Conservation (phyloP, 1,140 invertebrate species). For the Caenorhabditis inopinata region DNA sequence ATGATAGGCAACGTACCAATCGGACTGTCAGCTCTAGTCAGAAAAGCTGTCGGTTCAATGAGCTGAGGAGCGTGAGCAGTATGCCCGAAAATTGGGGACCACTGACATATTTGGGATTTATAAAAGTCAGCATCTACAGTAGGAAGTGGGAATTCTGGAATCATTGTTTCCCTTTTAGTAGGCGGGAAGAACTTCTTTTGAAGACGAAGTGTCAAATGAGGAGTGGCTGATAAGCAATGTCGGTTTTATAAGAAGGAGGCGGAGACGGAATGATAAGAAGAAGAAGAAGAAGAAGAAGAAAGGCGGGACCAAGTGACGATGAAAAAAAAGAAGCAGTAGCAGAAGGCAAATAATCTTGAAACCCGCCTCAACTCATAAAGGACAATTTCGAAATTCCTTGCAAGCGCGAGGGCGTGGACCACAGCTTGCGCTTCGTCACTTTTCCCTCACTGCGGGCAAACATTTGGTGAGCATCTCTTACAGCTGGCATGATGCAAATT, state of each 20-base stretch:
- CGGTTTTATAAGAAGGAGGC: not conserved
- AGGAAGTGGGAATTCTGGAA: constrained; percentile 27
- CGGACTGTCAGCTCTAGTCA: not conserved
- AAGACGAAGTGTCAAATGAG: constrained; percentile 12
- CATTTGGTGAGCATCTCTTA: not conserved
- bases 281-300: not conserved
- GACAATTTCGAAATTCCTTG: not conserved
- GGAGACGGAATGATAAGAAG: not conserved
- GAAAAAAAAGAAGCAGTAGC: not conserved
- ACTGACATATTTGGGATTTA: not conserved
- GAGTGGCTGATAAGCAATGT: not conserved
- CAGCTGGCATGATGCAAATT: constrained; percentile 27
- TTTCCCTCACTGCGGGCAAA: not conserved
- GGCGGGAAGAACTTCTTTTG: not conserved
- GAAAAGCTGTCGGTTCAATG: not conserved
- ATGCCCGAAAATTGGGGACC: not conserved
- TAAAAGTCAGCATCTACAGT: constrained; percentile 24
- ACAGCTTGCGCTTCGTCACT: not conserved
- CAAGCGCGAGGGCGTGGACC: not conserved
- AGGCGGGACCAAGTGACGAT: not conserved
- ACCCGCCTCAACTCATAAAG: not conserved
- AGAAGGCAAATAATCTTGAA: not conserved
- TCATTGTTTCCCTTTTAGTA: constrained; percentile 9
- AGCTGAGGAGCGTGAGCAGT: not conserved
- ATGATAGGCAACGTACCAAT: not conserved